A percentile compares a stretch with the other conserved stretches of the same genome.
Evolutionary conservation across 2,113 vertebrate species (phyloP).

Genomic region (Campylomormyrus tamandua): DNA sequence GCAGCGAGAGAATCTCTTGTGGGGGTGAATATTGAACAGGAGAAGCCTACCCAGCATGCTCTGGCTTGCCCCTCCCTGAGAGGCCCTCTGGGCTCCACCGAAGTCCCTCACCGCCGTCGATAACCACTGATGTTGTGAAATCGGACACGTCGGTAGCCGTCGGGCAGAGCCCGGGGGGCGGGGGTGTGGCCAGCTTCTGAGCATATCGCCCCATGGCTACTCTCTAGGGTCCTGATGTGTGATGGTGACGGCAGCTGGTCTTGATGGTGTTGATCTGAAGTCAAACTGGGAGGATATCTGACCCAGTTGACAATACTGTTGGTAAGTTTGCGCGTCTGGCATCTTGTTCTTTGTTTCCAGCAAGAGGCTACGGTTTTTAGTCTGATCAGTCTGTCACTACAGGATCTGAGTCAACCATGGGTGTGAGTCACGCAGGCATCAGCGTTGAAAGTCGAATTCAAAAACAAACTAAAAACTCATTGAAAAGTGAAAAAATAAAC

Average conservation of each 20-base stretch:
- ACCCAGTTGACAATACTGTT: slow-evolving; percentile 7
- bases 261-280: slow-evolving; percentile 18
- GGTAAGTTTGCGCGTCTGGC: slow-evolving; percentile 6
- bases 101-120: neutral
- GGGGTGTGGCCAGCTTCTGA: neutral
- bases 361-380: neutral
- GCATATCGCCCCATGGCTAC: neutral
- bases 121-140: neutral
- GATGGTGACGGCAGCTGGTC: slow-evolving; percentile 19
- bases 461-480: neutral
- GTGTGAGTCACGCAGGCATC: neutral
- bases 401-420: neutral
- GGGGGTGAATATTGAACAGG: slow-evolving; percentile 14
- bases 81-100: too few species aligned
- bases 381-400: neutral
- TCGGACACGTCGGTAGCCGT: neutral
- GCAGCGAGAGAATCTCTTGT: neutral
- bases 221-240: slow-evolving; percentile 19
- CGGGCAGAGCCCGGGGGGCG: neutral
- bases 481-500: neutral
- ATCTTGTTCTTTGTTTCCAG: neutral
- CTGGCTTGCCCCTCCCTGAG: neutral
- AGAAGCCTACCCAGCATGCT: neutral
- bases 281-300: neutral
- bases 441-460: neutral